Percentiles rank a stretch among this genome's conserved stretches.
Evolutionary conservation across 2,113 vertebrate species (phyloP).

Genomic region (Pavo muticus): DNA sequence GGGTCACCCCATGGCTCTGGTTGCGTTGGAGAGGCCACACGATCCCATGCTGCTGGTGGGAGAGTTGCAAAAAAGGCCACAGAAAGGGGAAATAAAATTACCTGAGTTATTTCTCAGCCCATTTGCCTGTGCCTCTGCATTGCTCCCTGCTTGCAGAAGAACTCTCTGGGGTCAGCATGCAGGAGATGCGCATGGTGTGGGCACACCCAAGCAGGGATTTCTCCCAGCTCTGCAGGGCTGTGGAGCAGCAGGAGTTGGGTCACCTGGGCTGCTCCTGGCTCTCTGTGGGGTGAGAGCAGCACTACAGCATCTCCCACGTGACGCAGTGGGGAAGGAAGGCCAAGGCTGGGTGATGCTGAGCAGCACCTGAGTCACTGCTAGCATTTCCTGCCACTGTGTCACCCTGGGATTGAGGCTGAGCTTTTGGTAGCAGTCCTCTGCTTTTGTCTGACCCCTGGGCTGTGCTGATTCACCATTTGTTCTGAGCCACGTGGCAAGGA

Average conservation of each 20-base stretch:
- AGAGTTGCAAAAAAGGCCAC: background rate
- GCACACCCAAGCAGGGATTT: background rate
- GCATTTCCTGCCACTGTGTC: accelerated
- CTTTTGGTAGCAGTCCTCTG: accelerated
- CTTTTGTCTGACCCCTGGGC: accelerated
- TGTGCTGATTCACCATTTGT: accelerated
- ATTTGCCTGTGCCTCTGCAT: accelerated
- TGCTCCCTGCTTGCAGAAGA: background rate
- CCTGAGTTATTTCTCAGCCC: accelerated
- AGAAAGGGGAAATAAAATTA: background rate
- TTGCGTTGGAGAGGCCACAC: background rate
- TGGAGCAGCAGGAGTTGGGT: no score
- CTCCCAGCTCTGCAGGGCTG: background rate
- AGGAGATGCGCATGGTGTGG: accelerated
- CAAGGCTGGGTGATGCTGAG: background rate
- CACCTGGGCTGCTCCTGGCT: no score
- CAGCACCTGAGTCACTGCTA: accelerated
- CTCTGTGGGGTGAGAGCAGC: background rate
- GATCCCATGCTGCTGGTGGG: accelerated
- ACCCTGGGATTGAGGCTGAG: accelerated
- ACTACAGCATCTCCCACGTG: accelerated
- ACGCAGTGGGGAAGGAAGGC: background rate
- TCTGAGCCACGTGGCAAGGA: background rate
- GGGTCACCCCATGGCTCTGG: background rate
- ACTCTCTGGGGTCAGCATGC: background rate